Conservation (phyloP, 1,140 invertebrate species). For the Aphaenogaster ashmeadi region DNA sequence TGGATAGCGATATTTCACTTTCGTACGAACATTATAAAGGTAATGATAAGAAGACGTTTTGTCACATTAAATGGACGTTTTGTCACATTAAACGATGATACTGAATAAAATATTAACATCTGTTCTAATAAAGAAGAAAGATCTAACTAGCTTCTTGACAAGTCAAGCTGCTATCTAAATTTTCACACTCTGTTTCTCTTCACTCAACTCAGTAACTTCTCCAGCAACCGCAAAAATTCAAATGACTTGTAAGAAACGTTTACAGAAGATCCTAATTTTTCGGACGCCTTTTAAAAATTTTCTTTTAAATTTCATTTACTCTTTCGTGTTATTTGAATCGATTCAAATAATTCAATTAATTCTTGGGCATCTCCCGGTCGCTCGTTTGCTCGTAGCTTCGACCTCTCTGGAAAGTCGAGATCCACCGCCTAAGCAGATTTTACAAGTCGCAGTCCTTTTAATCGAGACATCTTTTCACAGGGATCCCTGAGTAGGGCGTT, state of each 20-base stretch:
- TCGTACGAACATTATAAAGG: not conserved
- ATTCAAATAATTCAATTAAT: not conserved
- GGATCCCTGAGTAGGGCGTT: constrained; percentile 92
- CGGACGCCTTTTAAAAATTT: not conserved
- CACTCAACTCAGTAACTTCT: not conserved
- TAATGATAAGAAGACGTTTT: not conserved
- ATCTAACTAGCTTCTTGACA: not conserved
- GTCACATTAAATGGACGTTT: not conserved
- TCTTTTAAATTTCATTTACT: not conserved
- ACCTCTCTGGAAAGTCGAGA: constrained; percentile 59
- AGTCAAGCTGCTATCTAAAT: constrained; percentile 21
- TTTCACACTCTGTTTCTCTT: not conserved
- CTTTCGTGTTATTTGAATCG: not conserved
- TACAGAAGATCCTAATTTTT: not conserved
- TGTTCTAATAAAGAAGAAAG: not conserved
- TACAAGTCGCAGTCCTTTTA: not conserved
- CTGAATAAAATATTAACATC: not conserved
- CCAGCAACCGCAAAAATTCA: not conserved
- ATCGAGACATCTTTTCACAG: constrained; percentile 86
- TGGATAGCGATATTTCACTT: not conserved
- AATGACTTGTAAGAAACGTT: not conserved
- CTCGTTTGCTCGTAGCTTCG: constrained; percentile 62
- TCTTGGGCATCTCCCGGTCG: constrained; percentile 14
- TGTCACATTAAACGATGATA: not conserved
- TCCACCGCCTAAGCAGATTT: constrained; percentile 3